Evolutionary conservation across 2,797 vertebrate genomes (phyloP).

Genomic region (Gallirallus australis): DNA sequence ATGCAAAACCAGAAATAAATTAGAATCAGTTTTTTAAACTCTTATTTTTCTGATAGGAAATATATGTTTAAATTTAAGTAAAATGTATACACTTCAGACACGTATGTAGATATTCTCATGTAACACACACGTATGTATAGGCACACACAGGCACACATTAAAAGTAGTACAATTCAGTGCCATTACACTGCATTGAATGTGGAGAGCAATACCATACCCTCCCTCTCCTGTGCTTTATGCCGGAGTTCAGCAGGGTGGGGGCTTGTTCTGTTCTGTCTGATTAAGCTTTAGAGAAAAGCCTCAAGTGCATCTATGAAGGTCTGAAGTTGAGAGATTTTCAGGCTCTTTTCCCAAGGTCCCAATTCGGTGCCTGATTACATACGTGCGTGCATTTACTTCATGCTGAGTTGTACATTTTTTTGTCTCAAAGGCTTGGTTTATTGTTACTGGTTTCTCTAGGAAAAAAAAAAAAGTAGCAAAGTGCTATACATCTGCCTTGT

Average conservation of each 20-base stretch:
- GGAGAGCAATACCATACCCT: neutral
- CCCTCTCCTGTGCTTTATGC: neutral
- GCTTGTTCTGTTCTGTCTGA: neutral
- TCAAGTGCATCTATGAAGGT: neutral
- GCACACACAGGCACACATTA: neutral
- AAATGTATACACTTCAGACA: too few species aligned
- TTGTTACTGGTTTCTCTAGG: neutral
- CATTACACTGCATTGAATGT: neutral
- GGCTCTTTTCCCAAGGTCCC: neutral
- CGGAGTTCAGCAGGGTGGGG: neutral
- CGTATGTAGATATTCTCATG: neutral
- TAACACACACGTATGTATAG: neutral
- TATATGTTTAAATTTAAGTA: neutral
- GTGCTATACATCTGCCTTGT: neutral
- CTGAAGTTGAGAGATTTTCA: neutral
- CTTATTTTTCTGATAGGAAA: neutral
- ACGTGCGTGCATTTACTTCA: accelerated
- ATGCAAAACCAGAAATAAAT: neutral
- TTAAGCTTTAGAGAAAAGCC: neutral
- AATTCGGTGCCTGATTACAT: neutral
- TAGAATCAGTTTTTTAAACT: neutral
- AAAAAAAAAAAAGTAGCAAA: neutral
- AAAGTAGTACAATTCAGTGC: neutral
- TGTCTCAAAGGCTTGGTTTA: neutral
- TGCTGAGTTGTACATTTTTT: neutral